Percentiles rank a stretch among this genome's conserved stretches.
Conservation (phyloP, 2,888 invertebrate genomes). For the Melanostoma scalare region DNA sequence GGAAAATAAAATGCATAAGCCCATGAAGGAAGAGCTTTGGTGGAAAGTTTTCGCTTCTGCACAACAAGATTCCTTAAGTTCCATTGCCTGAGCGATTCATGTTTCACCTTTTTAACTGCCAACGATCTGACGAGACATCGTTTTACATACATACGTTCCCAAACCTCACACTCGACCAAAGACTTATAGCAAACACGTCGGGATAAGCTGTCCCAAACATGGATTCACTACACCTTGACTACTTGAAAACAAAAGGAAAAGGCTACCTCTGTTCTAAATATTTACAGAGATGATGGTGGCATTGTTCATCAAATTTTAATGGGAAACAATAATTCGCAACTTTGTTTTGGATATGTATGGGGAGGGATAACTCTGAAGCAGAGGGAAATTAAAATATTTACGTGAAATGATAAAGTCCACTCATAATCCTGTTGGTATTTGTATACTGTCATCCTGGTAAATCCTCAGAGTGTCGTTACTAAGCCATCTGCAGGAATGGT, state of each 20-base stretch:
- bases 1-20: too few species aligned
- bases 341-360: slow-evolving; percentile 4
- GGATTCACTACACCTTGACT: too few species aligned
- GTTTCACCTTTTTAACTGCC: too few species aligned
- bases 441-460: slow-evolving; percentile 64
- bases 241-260: not conserved
- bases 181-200: too few species aligned
- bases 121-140: too few species aligned
- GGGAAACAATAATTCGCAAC: slow-evolving; percentile 54
- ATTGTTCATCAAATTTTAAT: slow-evolving; percentile 70
- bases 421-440: slow-evolving; percentile 70
- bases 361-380: not conserved
- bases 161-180: too few species aligned
- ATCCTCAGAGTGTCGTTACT: slow-evolving; percentile 67
- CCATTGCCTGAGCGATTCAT: too few species aligned
- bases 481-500: slow-evolving; percentile 57
- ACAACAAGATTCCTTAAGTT: too few species aligned
- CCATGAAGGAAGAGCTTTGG: too few species aligned
- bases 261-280: slow-evolving; percentile 16
- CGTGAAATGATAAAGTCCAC: slow-evolving; percentile 68
- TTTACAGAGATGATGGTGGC: not conserved
- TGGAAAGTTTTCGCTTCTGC: too few species aligned
- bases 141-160: too few species aligned
- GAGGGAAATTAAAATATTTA: slow-evolving; percentile 70
- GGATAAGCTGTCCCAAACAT: too few species aligned